Conservation (phyloP, 2,888 invertebrate genomes). For the Hyles lineata region DNA sequence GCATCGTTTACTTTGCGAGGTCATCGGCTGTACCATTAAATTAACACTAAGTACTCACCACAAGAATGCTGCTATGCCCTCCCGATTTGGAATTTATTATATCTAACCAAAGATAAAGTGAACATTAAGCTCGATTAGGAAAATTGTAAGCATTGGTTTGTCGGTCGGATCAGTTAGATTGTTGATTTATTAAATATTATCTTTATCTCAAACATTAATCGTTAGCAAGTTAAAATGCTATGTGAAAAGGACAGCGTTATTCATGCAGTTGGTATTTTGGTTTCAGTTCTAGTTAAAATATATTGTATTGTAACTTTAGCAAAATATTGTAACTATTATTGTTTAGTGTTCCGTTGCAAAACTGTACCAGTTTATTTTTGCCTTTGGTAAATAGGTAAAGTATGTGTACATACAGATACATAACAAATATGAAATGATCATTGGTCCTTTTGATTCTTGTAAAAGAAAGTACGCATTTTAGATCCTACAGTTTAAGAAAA, state of each 20-base stretch:
- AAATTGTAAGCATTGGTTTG: slow-evolving; percentile 52
- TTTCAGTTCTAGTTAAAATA: not conserved
- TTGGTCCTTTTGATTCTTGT: no score
- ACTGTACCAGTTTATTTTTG: not conserved
- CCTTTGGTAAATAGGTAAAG: not conserved
- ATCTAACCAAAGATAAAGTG: slow-evolving; percentile 70
- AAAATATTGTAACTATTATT: slow-evolving; percentile 6
- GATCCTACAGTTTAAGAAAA: no score
- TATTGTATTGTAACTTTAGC: not conserved
- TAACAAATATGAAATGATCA: no score
- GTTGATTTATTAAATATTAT: slow-evolving; percentile 44
- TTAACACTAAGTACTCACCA: slow-evolving; percentile 54
- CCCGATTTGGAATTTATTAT: slow-evolving; percentile 79
- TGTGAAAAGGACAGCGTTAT: slow-evolving; percentile 16
- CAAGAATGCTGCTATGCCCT: slow-evolving; percentile 71
- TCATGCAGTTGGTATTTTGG: not conserved
- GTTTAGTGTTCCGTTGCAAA: slow-evolving; percentile 1
- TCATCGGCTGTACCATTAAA: slow-evolving; percentile 50
- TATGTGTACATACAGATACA: not conserved
- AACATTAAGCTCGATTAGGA: slow-evolving; percentile 58
- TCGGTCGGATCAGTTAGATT: slow-evolving; percentile 41
- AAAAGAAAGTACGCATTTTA: no score
- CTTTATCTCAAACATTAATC: slow-evolving; percentile 24
- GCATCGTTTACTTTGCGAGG: slow-evolving; percentile 17
- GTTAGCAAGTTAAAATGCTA: slow-evolving; percentile 16